phyloP scores from a whole-genome alignment of 2,888 invertebrate genomes.

The Chrysotoxum bicinctum region DNA sequence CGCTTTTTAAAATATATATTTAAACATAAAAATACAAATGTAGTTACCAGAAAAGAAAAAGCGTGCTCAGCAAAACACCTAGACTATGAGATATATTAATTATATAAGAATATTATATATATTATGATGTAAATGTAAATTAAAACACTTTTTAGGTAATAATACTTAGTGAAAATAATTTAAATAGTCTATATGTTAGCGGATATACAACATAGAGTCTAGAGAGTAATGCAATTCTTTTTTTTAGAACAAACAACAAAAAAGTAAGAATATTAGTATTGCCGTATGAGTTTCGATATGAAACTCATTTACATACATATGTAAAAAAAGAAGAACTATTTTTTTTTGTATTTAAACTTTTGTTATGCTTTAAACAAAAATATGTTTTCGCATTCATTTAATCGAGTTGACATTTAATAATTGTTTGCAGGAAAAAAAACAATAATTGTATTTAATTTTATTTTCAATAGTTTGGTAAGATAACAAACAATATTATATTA shows the following conservation, averaged over 20 bases:
- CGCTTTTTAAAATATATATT: constrained; percentile 56
- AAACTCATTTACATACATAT: constrained; percentile 20
- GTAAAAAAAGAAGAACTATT: not conserved
- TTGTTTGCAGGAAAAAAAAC: constrained; percentile 23
- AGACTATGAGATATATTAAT: constrained; percentile 62
- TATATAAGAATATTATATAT: constrained; percentile 57
- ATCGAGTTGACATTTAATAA: constrained; percentile 33
- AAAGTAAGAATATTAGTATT: constrained; percentile 19
- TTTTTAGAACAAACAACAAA: constrained; percentile 40
- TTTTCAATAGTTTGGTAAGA: constrained; percentile 35
- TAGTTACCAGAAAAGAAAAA: constrained; percentile 28
- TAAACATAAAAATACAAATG: constrained; percentile 41
- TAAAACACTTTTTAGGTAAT: constrained; percentile 64
- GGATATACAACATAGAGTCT: constrained; percentile 46
- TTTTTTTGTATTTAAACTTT: constrained; percentile 3
- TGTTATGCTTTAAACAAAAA: constrained; percentile 14
- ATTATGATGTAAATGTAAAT: constrained; percentile 57
- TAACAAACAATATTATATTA: constrained; percentile 13
- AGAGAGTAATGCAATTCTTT: constrained; percentile 57
- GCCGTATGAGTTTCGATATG: constrained; percentile 41
- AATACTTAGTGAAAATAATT: constrained; percentile 61
- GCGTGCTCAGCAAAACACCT: constrained; percentile 64
- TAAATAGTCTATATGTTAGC: constrained; percentile 48
- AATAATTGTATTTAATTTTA: constrained; percentile 30
- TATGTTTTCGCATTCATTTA: constrained; percentile 25